Conservation (phyloP, 2,113 vertebrate genomes). For the Dicerorhinus sumatrensis region DNA sequence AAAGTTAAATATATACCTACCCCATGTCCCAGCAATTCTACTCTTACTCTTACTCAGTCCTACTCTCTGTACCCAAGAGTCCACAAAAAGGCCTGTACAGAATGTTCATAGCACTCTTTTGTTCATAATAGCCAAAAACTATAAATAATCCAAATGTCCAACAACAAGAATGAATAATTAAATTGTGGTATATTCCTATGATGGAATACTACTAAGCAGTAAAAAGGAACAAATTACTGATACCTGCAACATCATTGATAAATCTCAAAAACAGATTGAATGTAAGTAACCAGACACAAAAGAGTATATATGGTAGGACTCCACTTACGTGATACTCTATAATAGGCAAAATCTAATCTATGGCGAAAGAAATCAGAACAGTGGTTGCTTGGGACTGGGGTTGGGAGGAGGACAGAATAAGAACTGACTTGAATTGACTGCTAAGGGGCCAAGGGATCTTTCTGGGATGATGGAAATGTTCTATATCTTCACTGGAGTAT, state of each 20-base stretch:
- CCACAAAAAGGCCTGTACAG: neutral
- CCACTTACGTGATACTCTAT: neutral
- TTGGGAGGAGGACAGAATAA: neutral
- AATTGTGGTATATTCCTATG: neutral
- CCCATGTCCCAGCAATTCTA: neutral
- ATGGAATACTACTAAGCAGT: neutral
- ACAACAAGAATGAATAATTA: neutral
- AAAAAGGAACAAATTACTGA: neutral
- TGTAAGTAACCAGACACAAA: neutral
- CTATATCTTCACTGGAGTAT: neutral
- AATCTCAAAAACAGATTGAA: neutral
- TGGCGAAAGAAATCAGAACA: neutral
- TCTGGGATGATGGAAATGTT: neutral
- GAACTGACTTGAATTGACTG: neutral
- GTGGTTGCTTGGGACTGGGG: neutral
- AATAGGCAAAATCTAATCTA: neutral
- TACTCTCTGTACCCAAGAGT: neutral
- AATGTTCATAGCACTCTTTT: neutral
- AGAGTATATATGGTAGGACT: neutral
- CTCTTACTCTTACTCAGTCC: neutral
- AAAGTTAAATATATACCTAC: neutral
- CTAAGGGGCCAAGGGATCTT: neutral
- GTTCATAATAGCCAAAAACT: neutral
- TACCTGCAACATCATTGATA: neutral
- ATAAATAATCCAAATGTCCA: slow-evolving; percentile 23